Evolutionary conservation across 2,113 vertebrate species (phyloP), one percentile per base, ranked within the genome.

Genomic region (Pungitius pungitius): DNA sequence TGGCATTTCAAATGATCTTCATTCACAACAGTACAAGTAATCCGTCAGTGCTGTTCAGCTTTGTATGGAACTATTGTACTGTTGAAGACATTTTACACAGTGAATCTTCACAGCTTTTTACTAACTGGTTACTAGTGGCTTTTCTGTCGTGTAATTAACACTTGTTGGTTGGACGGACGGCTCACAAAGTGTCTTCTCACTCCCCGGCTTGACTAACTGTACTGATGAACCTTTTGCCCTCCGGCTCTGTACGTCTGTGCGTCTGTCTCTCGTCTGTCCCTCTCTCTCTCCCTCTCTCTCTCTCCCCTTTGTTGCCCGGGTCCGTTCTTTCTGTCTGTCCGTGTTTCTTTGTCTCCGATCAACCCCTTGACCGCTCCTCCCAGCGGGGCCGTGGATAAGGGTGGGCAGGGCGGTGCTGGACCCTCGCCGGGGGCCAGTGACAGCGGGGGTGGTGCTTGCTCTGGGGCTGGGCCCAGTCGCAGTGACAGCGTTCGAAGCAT

Each of bases 401-500:
- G 96, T 91, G 95, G 95, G 79, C 94, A 94, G 73, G 85, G 95
- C 88, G 91, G 93, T 94, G 94, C 94, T 93, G 87, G 94, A 94
- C 88, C 91, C 78, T 93, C 90, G 57, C 95, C 95, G 73, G 96
- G 97, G 93, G 94, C 93, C 88, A 95, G 94, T 71, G 94, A 94
- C 94, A 94, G 96, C 92, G 96, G 87, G 87, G 90, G 75, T 80
- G 89, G 85, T 57, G 87, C 87, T 75, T 89, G 91, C 82, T 91
- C 91, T 78, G 93, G 90, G 89, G 95, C 94, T 73, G 96, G 96
- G 92, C 97, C 94, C 87, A 95, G 94, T 86, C 94, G 94, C 95
- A 96, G 96, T 92, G 95, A 98, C 93, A 94, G 96, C 94, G 80
- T 95, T 93, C 96, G 95, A 90, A 98, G 96, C 94, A 95, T 97